Evolutionary conservation across 2,113 vertebrate genomes (phyloP).

Genomic region (Corythaeola cristata): DNA sequence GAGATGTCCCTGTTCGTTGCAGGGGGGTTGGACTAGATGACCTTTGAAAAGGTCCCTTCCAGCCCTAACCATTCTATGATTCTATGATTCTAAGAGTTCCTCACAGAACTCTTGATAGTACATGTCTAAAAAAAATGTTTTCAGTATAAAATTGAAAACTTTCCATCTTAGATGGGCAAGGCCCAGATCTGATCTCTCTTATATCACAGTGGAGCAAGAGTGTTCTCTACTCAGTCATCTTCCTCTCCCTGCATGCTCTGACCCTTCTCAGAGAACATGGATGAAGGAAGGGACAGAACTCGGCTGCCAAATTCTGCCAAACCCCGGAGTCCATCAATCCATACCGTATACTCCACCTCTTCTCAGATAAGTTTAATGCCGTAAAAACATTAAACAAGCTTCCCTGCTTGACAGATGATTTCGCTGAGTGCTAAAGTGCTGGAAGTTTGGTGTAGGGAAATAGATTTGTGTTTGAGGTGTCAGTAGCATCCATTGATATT

Average conservation of each 20-base stretch:
- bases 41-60: too few species aligned
- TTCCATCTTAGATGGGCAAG: not conserved
- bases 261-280: not conserved
- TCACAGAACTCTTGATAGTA: too few species aligned
- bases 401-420: not conserved
- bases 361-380: not conserved
- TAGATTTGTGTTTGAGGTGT: not conserved
- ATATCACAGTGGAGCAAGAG: too few species aligned
- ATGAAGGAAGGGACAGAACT: not conserved
- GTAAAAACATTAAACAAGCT: not conserved
- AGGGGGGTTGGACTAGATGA: too few species aligned
- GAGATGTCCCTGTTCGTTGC: too few species aligned
- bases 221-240: not conserved
- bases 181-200: not conserved
- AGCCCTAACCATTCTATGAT: too few species aligned
- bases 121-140: not conserved
- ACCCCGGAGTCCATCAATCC: not conserved
- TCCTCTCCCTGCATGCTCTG: not conserved
- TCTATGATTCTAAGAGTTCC: too few species aligned
- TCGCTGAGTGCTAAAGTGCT: not conserved
- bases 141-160: not conserved
- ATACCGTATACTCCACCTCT: not conserved
- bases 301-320: not conserved
- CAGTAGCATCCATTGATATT: not conserved
- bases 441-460: not conserved